These are phyloP conservation scores for Okapia johnstoni DNA, from an alignment of 2,113 vertebrate species.

Conservation along the genomic window DNA sequence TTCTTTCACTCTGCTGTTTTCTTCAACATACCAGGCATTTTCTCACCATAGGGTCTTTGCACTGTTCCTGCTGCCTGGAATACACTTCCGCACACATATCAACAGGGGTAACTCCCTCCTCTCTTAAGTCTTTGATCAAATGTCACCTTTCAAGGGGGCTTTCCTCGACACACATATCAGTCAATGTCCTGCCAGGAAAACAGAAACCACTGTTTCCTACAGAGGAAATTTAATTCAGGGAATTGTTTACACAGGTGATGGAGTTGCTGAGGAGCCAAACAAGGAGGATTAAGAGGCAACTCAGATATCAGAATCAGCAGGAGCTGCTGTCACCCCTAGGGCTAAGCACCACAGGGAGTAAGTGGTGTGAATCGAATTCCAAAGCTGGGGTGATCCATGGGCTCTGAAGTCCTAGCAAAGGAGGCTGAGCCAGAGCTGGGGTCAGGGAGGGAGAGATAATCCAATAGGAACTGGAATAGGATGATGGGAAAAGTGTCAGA, in stretches of 20 bases:
- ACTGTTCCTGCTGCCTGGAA: not conserved
- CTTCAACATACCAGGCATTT: not conserved
- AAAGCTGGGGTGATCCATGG: not conserved
- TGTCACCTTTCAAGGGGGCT: slow-evolving; percentile 13
- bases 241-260: slow-evolving; percentile 55
- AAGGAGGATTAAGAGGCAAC: not conserved
- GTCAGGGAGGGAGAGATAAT: not conserved
- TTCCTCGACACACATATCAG: slow-evolving; percentile 5
- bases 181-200: slow-evolving; percentile 38
- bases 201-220: slow-evolving; percentile 27
- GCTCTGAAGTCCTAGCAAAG: not conserved
- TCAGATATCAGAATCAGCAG: not conserved
- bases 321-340: not conserved
- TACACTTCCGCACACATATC: not conserved
- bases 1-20: not conserved
- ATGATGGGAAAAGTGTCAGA: not conserved
- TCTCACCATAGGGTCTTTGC: not conserved
- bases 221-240: slow-evolving; percentile 42
- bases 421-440: not conserved
- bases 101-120: not conserved
- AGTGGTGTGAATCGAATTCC: not conserved
- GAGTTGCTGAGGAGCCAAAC: not conserved
- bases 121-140: slow-evolving; percentile 45
- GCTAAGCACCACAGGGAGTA: not conserved
- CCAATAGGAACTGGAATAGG: not conserved